phyloP scores from a whole-genome alignment of 2,113 vertebrate species.

The Malurus elegans region DNA sequence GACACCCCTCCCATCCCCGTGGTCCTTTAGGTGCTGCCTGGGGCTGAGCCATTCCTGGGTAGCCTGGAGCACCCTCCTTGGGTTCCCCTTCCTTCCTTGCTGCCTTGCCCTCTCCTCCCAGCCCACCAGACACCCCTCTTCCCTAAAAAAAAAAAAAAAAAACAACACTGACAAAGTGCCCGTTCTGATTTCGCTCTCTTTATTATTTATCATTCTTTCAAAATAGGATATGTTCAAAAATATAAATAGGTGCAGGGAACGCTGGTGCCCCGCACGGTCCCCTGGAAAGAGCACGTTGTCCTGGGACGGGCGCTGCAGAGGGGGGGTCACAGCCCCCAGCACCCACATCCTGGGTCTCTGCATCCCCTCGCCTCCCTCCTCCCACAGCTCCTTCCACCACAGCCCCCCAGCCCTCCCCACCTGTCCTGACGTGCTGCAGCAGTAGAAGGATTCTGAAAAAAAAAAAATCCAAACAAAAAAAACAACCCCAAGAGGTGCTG shows the following conservation, averaged over 20 bases:
- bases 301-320: background rate
- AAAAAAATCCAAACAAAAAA: constrained; percentile 25
- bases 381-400: background rate
- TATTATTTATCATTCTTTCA: constrained; percentile 74
- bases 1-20: rapidly evolving
- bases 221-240: constrained; percentile 72
- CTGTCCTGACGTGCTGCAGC: background rate
- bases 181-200: constrained; percentile 57
- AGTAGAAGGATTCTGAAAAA: constrained; percentile 30
- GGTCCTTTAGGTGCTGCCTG: background rate
- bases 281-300: constrained; percentile 57
- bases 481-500: constrained; percentile 40
- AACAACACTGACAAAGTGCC: background rate
- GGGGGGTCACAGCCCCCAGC: background rate
- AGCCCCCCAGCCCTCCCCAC: background rate
- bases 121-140: background rate
- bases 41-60: background rate
- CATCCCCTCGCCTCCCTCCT: background rate
- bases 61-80: background rate
- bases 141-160: background rate
- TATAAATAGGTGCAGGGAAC: constrained; percentile 79
- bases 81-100: background rate
- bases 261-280: constrained; percentile 85
- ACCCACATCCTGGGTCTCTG: background rate
- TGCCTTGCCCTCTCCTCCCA: background rate